Percentiles rank a stretch among this genome's conserved stretches.
These are phyloP conservation scores for Myanophis thanlyinensis DNA, from an alignment of 2,113 vertebrate genomes.

Conservation along the genomic window DNA sequence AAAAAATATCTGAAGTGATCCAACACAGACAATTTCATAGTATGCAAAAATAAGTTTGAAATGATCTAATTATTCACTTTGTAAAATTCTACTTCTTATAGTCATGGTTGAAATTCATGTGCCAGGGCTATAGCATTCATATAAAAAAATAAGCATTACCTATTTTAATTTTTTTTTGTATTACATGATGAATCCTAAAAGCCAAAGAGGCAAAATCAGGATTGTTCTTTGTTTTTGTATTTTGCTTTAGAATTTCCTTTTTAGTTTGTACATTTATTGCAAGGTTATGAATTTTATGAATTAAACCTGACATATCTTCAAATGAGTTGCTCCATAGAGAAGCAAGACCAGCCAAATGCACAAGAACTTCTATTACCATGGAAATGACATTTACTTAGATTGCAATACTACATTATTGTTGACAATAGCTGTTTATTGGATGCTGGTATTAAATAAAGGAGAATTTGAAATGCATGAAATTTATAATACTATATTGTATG, in stretches of 20 bases:
- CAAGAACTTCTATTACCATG: constrained; percentile 36
- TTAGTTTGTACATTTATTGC: neutral
- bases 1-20: neutral
- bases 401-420: constrained; percentile 45
- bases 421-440: constrained; percentile 40
- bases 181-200: neutral
- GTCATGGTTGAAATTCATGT: neutral
- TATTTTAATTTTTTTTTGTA: neutral
- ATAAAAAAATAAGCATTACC: neutral
- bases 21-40: neutral
- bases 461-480: constrained; percentile 28
- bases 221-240: neutral
- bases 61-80: neutral
- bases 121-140: neutral
- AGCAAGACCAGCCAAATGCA: constrained; percentile 16
- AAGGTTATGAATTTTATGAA: neutral
- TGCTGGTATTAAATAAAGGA: constrained; percentile 39
- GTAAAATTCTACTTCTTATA: neutral
- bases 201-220: neutral
- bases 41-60: neutral
- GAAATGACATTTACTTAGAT: constrained; percentile 45
- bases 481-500: constrained; percentile 25
- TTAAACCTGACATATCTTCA: neutral
- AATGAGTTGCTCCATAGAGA: constrained; percentile 14
- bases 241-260: constrained; percentile 9